These are phyloP conservation scores for Smithornis capensis DNA, from an alignment of 2,113 vertebrate species.

Conservation along the genomic window DNA sequence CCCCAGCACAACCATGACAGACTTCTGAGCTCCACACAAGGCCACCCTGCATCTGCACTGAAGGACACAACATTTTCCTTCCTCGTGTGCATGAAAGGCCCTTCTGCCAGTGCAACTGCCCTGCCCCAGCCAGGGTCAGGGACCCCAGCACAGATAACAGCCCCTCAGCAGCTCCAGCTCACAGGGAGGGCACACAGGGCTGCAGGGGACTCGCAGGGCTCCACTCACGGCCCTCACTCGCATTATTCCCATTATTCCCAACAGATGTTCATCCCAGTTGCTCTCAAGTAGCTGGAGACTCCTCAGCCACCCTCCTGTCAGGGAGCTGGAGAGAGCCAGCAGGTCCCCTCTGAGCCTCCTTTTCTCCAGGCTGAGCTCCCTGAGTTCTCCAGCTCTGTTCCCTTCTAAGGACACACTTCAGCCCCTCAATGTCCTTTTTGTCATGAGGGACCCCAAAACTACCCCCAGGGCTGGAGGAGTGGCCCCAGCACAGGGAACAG, in stretches of 20 bases:
- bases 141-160: neutral
- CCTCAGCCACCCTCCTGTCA: neutral
- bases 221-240: fast-evolving
- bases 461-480: neutral
- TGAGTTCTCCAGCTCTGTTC: neutral
- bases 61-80: neutral
- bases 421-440: neutral
- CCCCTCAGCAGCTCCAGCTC: fast-evolving
- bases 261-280: neutral
- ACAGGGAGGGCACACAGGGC: fast-evolving
- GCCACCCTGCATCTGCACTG: fast-evolving
- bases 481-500: neutral
- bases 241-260: neutral
- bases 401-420: neutral
- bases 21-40: neutral
- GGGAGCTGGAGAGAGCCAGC: neutral
- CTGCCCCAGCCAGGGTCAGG: fast-evolving
- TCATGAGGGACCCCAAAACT: neutral
- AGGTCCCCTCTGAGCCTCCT: neutral
- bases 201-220: neutral
- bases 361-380: neutral
- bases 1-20: fast-evolving
- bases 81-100: fast-evolving
- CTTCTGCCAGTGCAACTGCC: fast-evolving
- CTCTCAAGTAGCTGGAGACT: neutral